Conservation (phyloP, 2,888 invertebrate genomes). For the Diploptera punctata region DNA sequence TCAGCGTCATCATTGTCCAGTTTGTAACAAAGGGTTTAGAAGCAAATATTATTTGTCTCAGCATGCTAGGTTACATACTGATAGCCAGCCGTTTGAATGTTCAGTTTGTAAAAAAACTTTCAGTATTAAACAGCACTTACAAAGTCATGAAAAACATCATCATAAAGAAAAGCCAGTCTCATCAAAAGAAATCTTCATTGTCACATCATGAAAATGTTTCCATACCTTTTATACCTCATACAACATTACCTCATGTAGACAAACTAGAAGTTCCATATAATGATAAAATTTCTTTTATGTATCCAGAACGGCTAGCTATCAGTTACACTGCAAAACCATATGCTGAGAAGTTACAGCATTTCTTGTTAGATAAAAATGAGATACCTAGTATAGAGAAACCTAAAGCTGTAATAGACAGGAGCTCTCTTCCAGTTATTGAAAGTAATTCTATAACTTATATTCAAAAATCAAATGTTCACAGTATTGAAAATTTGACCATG, state of each 20-base stretch:
- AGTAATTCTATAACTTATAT: too few relatives aligned
- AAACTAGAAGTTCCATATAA: not conserved
- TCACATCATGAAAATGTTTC: not conserved
- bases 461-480: too few relatives aligned
- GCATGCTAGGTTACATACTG: slow-evolving; percentile 7
- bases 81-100: slow-evolving; percentile 7
- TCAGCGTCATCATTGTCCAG: slow-evolving; percentile 15
- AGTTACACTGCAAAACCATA: too few relatives aligned
- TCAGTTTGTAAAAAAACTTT: slow-evolving; percentile 20
- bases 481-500: too few relatives aligned
- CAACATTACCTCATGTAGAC: not conserved
- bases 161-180: not conserved
- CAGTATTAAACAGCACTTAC: slow-evolving; percentile 19
- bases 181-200: not conserved
- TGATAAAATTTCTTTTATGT: not conserved
- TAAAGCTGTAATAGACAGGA: too few relatives aligned
- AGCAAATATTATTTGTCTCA: slow-evolving; percentile 19
- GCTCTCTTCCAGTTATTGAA: too few relatives aligned
- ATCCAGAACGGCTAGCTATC: not conserved
- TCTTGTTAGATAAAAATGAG: too few relatives aligned
- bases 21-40: slow-evolving; percentile 17
- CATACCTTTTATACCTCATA: not conserved
- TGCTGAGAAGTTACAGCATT: too few relatives aligned
- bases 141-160: slow-evolving; percentile 1
- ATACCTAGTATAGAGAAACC: too few relatives aligned